Percentiles rank a stretch among this genome's conserved stretches.
phyloP scores from a whole-genome alignment of 2,113 vertebrate species.

The Neogale vison region DNA sequence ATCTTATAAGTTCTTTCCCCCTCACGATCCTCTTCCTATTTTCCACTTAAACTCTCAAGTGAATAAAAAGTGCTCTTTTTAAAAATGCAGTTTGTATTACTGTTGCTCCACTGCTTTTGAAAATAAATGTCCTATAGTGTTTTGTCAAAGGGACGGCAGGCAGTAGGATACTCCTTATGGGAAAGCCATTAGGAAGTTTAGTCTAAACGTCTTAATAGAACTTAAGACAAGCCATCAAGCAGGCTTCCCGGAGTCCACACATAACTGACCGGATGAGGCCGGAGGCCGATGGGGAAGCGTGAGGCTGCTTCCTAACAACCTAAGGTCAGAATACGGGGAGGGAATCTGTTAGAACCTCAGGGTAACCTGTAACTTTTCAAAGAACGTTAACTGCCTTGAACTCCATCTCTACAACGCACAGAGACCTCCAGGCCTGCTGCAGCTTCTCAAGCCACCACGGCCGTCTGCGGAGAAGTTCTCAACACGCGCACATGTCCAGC shows the following conservation, averaged over 20 bases:
- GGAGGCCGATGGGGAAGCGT: background rate
- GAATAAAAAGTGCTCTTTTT: conserved; percentile 61
- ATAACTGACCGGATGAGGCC: background rate
- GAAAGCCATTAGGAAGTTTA: background rate
- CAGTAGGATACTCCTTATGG: conserved; percentile 23
- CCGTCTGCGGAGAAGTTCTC: background rate
- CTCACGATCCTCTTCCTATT: background rate
- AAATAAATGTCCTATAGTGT: conserved; percentile 46
- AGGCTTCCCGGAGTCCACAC: conserved; percentile 22
- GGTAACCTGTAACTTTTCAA: background rate
- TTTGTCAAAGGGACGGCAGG: conserved; percentile 49
- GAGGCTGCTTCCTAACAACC: background rate
- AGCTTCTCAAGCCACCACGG: background rate
- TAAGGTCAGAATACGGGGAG: conserved; percentile 11
- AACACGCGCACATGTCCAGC: background rate
- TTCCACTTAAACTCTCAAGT: conserved; percentile 52
- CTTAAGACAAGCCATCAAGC: conserved; percentile 60
- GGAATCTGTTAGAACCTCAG: background rate
- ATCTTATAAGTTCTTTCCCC: background rate
- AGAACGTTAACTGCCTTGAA: background rate
- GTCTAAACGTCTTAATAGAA: conserved; percentile 39
- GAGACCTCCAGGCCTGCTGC: background rate
- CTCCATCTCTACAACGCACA: background rate
- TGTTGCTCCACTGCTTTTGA: conserved; percentile 48
- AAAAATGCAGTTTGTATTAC: conserved; percentile 32